phyloP scores from a whole-genome alignment of 2,888 invertebrate species.

The Brachyopa scutellaris region DNA sequence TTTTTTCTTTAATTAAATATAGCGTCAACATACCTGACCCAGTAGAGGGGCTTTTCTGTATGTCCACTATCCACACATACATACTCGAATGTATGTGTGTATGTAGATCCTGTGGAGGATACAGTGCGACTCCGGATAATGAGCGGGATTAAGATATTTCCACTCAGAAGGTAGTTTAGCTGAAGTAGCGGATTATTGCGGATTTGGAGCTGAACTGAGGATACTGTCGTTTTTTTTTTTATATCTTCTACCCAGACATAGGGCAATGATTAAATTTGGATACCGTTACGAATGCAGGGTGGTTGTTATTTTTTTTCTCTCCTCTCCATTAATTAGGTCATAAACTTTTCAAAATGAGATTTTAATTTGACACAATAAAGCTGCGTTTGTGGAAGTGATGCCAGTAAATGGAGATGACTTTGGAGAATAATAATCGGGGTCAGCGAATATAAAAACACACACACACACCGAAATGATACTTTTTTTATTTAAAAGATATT shows the following conservation, averaged over 20 bases:
- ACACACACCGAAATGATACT: too few relatives aligned
- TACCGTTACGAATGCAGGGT: constrained; percentile 7
- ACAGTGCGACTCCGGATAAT: constrained; percentile 40
- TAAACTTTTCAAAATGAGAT: constrained; percentile 48
- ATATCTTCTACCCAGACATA: constrained; percentile 8
- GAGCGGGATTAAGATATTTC: constrained; percentile 54
- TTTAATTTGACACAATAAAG: constrained; percentile 41
- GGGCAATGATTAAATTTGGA: constrained; percentile 31
- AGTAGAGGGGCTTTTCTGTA: constrained; percentile 15
- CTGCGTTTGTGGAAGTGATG: background rate
- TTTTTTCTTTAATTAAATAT: constrained; percentile 41
- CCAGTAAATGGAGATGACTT: background rate
- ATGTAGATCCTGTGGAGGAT: background rate
- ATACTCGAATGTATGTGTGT: background rate
- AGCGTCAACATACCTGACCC: constrained; percentile 53
- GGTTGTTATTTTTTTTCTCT: background rate
- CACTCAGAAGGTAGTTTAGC: constrained; percentile 46
- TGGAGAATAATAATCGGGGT: background rate
- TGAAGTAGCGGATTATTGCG: constrained; percentile 48
- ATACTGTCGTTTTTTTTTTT: constrained; percentile 24
- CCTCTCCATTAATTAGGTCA: constrained; percentile 30
- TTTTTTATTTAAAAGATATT: too few relatives aligned
- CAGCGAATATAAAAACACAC: too few relatives aligned
- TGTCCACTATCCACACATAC: constrained; percentile 7
- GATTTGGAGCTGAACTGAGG: constrained; percentile 38